These are phyloP conservation scores for Falco biarmicus DNA, from an alignment of 2,797 vertebrate genomes.

Conservation along the genomic window DNA sequence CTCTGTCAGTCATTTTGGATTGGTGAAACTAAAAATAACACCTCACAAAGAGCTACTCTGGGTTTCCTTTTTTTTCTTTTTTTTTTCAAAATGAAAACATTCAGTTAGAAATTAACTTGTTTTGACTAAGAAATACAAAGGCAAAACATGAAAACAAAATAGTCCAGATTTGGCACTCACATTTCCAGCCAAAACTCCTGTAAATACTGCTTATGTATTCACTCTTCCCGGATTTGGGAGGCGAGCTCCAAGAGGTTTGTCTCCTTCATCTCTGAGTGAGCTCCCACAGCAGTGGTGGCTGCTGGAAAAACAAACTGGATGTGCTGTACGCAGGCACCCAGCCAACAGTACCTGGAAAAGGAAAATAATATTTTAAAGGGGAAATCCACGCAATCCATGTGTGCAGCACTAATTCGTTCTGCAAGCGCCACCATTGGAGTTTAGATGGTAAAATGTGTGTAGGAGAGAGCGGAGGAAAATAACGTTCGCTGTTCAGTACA, in stretches of 20 bases:
- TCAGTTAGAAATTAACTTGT: slow-evolving; percentile 32
- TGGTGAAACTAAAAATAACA: background rate
- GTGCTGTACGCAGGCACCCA: background rate
- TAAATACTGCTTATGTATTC: background rate
- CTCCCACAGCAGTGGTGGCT: background rate
- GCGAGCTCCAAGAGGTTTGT: background rate
- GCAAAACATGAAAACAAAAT: background rate
- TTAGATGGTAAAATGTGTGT: background rate
- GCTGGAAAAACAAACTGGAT: slow-evolving; percentile 20
- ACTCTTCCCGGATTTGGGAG: background rate
- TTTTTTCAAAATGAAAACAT: background rate
- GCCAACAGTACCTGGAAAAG: slow-evolving; percentile 33
- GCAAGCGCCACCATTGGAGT: background rate
- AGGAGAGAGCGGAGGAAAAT: background rate
- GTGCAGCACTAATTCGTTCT: background rate
- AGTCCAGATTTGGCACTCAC: background rate
- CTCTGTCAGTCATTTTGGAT: background rate
- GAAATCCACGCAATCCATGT: background rate
- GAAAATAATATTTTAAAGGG: background rate
- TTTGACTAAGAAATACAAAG: slow-evolving; percentile 21
- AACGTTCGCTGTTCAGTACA: background rate
- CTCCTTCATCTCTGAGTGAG: background rate
- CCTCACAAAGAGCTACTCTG: background rate
- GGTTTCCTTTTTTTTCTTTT: background rate
- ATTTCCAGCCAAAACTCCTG: background rate